These are phyloP conservation scores for Campylomormyrus numenius DNA, from an alignment of 2,113 vertebrate genomes.

Conservation along the genomic window DNA sequence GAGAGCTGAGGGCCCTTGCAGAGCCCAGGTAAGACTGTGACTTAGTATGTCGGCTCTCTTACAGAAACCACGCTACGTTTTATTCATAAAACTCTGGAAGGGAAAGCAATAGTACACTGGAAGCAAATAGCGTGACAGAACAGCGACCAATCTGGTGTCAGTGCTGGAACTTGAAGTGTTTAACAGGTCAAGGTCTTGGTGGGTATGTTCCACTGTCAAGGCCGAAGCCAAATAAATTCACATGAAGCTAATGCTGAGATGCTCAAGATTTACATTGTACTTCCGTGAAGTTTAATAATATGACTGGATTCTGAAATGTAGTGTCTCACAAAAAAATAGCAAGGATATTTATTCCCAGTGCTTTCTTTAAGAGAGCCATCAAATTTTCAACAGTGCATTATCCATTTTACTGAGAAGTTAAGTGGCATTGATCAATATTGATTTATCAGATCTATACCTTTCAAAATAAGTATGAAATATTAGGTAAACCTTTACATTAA, in stretches of 20 bases:
- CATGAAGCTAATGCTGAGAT: not conserved
- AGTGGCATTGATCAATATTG: not conserved
- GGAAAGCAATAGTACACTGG: not conserved
- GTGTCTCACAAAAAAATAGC: not conserved
- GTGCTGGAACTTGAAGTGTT: not conserved
- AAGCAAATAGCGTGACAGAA: not conserved
- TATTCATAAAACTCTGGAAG: not conserved
- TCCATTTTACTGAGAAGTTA: not conserved
- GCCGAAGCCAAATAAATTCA: not conserved
- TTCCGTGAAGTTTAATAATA: not conserved
- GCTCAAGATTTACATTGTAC: not conserved
- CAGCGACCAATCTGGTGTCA: not conserved
- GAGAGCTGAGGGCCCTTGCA: not conserved
- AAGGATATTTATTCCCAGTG: not conserved
- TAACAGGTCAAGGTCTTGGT: not conserved
- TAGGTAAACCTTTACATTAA: not conserved
- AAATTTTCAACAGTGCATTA: not conserved
- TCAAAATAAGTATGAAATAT: not conserved
- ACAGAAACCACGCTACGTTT: not conserved
- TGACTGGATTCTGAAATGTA: not conserved
- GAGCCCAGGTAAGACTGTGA: constrained; percentile 30
- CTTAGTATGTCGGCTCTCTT: not conserved
- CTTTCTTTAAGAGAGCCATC: not conserved
- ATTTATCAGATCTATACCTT: not conserved
- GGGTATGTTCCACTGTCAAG: not conserved